Evolutionary conservation across 2,113 vertebrate species (phyloP).

Genomic region (Lasiurus borealis): DNA sequence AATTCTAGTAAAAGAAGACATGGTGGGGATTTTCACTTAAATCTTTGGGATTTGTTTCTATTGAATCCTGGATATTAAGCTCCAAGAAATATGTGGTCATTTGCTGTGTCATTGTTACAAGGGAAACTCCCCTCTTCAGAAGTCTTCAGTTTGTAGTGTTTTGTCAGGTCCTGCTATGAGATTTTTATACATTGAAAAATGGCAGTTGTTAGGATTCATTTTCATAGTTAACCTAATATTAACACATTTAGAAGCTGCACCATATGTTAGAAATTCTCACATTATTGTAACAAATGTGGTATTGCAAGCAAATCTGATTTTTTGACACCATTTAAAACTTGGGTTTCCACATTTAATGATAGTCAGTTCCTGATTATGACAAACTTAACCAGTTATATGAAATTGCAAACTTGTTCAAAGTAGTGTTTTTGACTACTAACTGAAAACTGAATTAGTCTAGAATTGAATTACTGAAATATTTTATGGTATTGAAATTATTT

Average conservation of each 20-base stretch:
- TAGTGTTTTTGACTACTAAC: background rate
- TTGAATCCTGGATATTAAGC: background rate
- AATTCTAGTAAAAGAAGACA: background rate
- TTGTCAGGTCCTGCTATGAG: background rate
- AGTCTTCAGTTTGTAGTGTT: background rate
- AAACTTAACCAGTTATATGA: background rate
- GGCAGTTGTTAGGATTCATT: background rate
- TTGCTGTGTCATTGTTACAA: background rate
- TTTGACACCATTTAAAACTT: background rate
- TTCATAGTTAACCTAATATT: slow-evolving; percentile 30
- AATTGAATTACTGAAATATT: background rate
- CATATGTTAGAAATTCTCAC: slow-evolving; percentile 6
- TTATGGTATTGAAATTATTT: background rate
- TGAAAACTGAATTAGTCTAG: slow-evolving; percentile 3
- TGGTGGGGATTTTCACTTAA: background rate
- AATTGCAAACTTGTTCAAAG: background rate
- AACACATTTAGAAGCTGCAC: background rate
- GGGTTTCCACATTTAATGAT: slow-evolving; percentile 7
- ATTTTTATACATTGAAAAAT: background rate
- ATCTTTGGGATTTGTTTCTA: background rate
- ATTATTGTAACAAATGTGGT: slow-evolving; percentile 19
- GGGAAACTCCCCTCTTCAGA: background rate
- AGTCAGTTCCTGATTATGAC: background rate
- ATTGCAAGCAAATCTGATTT: slow-evolving; percentile 51
- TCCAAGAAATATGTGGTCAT: background rate